Evolutionary conservation across 1,140 invertebrate species (phyloP).

Genomic region (Calycopis cecrops): DNA sequence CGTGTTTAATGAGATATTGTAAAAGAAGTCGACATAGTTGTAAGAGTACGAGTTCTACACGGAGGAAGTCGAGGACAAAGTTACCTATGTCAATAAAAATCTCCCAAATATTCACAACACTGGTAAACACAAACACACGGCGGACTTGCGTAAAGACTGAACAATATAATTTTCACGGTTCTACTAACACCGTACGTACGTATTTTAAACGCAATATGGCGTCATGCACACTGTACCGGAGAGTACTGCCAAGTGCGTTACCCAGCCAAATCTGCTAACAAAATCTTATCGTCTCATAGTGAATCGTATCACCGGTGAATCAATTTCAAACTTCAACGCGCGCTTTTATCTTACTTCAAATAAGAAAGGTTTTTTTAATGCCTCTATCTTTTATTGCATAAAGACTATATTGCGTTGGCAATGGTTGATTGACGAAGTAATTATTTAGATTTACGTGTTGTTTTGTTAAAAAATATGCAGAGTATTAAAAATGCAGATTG

Average conservation of each 20-base stretch:
- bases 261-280: conserved; percentile 2
- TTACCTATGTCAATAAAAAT: background rate
- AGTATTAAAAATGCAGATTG: no score
- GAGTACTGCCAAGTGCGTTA: conserved; percentile 1
- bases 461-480: no score
- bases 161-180: conserved; percentile 7
- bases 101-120: background rate
- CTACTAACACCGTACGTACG: background rate
- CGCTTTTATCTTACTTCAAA: background rate
- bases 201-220: conserved; percentile 1
- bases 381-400: no score
- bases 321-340: background rate
- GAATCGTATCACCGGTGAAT: background rate
- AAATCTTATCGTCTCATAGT: conserved; percentile 4
- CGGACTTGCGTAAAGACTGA: background rate
- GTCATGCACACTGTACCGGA: conserved; percentile 6
- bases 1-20: no score
- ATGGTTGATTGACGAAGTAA: no score
- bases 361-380: no score
- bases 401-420: no score
- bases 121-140: conserved; percentile 3
- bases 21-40: no score
- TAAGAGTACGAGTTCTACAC: no score
- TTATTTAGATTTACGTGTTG: no score
- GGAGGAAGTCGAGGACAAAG: background rate